phyloP scores from a whole-genome alignment of 2,888 invertebrate species.

The Diarsia mendica region DNA sequence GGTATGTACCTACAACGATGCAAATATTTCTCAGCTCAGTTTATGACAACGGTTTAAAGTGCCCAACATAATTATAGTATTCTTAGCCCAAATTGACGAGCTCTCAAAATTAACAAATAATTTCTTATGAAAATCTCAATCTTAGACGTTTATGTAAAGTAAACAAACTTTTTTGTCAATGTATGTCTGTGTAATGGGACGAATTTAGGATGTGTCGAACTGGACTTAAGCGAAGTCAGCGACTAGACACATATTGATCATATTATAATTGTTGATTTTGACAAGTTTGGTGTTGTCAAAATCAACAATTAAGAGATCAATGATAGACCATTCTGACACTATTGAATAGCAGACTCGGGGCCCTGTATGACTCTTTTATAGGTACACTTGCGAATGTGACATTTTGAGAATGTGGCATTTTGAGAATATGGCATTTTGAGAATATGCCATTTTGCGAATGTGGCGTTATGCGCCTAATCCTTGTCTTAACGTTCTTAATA shows the following conservation, averaged over 20 bases:
- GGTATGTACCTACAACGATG: neutral
- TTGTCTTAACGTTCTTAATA: neutral
- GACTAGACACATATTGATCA: neutral
- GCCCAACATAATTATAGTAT: neutral
- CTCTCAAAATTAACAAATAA: neutral
- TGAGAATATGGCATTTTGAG: no score
- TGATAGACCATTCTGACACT: no score
- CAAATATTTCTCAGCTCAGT: neutral
- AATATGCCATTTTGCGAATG: no score
- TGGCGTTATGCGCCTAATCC: no score
- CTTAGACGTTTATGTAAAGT: neutral
- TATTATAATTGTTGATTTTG: no score
- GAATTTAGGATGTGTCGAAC: neutral
- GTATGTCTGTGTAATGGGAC: neutral
- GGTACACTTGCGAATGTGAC: neutral
- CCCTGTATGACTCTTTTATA: neutral
- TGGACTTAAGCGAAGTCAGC: neutral
- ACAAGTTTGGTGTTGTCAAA: no score
- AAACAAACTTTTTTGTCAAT: neutral
- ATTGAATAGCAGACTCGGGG: no score
- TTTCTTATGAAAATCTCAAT: neutral
- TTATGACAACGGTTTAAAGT: neutral
- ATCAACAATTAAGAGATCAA: no score
- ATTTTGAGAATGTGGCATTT: no score
- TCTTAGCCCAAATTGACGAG: neutral